phyloP scores from a whole-genome alignment of 2,888 invertebrate genomes.

The Patella ulyssiponensis region DNA sequence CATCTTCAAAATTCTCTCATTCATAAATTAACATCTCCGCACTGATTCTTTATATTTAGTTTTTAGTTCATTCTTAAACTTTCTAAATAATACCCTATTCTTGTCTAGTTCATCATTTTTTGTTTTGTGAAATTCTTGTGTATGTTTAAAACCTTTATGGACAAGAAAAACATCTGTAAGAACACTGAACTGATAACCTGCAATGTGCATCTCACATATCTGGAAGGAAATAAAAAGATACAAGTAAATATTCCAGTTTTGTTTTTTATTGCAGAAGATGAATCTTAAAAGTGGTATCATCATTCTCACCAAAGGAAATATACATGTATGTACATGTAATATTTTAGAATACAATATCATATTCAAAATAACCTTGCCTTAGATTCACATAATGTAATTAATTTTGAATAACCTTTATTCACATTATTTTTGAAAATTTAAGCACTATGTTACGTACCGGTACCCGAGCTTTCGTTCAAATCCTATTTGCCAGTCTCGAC shows the following conservation, averaged over 20 bases:
- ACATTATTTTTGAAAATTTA: no score
- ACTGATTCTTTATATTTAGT: slow-evolving; percentile 75
- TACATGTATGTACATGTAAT: no score
- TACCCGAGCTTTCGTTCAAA: no score
- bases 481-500: no score
- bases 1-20: no score
- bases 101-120: slow-evolving; percentile 74
- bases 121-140: slow-evolving; percentile 72
- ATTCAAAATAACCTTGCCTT: no score
- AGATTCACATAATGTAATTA: no score
- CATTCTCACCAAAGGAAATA: no score
- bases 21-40: slow-evolving; percentile 70
- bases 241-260: not conserved
- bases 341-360: no score
- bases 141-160: slow-evolving; percentile 75
- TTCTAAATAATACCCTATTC: slow-evolving; percentile 74
- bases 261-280: not conserved
- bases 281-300: no score
- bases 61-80: slow-evolving; percentile 75
- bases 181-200: slow-evolving; percentile 75
- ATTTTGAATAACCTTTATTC: no score
- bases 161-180: slow-evolving; percentile 76
- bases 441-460: no score
- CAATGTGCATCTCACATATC: slow-evolving; percentile 76
- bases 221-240: slow-evolving; percentile 55